Conservation (phyloP, 2,113 vertebrate species). For the Tor tambroides region DNA sequence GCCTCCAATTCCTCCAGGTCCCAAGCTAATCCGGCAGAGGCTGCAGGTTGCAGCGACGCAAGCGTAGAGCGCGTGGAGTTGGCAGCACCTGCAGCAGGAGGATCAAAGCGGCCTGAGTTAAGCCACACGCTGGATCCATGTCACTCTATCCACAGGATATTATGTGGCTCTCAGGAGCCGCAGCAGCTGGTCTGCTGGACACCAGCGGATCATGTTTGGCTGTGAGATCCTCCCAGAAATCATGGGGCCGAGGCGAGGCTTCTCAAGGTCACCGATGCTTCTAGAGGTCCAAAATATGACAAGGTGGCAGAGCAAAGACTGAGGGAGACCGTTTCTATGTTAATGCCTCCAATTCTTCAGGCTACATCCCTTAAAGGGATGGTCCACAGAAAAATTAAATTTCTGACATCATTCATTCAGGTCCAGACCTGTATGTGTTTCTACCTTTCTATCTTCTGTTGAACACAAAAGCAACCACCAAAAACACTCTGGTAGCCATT, state of each 20-base stretch:
- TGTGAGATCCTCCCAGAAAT: slow-evolving; percentile 24
- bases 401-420: background rate
- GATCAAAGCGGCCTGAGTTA: slow-evolving; percentile 62
- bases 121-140: slow-evolving; percentile 73
- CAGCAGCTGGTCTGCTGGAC: slow-evolving; percentile 66
- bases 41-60: slow-evolving; percentile 64
- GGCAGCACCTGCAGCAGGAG: slow-evolving; percentile 56
- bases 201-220: slow-evolving; percentile 45
- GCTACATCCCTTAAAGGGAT: background rate
- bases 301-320: background rate
- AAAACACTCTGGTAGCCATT: background rate
- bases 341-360: background rate
- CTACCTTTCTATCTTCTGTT: background rate
- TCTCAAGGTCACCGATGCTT: slow-evolving; percentile 39
- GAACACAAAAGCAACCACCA: background rate
- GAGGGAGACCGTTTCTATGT: background rate
- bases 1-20: slow-evolving; percentile 61
- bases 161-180: slow-evolving; percentile 67
- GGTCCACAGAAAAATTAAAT: too few relatives aligned
- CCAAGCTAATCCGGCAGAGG: slow-evolving; percentile 71
- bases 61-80: slow-evolving; percentile 57
- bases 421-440: background rate
- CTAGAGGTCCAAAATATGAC: background rate
- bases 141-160: slow-evolving; percentile 73
- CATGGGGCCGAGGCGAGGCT: slow-evolving; percentile 13